phyloP scores from a whole-genome alignment of 2,888 invertebrate genomes.

The Ornithoptera alexandrae region DNA sequence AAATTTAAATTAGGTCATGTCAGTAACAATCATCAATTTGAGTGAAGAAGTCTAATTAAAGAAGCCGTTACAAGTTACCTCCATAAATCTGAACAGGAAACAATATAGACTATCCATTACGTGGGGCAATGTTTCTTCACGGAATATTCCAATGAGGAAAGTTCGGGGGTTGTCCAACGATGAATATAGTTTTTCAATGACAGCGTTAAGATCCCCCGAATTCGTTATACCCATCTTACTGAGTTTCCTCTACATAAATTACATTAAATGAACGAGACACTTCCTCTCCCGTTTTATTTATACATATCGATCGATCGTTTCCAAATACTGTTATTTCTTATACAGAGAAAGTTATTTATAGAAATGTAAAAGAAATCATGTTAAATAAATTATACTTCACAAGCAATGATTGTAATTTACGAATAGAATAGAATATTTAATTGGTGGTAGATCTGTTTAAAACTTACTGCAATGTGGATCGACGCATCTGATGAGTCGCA shows the following conservation, averaged over 20 bases:
- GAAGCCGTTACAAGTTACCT: conserved; percentile 79
- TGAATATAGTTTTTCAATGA: conserved; percentile 76
- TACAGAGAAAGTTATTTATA: neutral
- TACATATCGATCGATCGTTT: neutral
- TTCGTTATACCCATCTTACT: conserved; percentile 49
- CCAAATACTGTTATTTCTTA: neutral
- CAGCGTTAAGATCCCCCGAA: conserved; percentile 54
- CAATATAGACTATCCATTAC: conserved; percentile 77
- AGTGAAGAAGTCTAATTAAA: conserved; percentile 78
- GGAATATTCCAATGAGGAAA: conserved; percentile 74
- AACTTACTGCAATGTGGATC: no score
- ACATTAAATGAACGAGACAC: conserved; percentile 15
- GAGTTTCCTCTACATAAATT: conserved; percentile 26
- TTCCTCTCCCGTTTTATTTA: conserved; percentile 28
- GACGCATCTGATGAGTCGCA: no score
- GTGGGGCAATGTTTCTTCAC: conserved; percentile 65
- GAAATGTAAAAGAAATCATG: neutral
- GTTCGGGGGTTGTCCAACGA: conserved; percentile 57
- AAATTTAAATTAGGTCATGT: conserved; percentile 68
- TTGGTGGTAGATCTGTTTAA: no score
- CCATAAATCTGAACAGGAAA: conserved; percentile 76
- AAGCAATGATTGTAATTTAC: no score
- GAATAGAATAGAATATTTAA: no score
- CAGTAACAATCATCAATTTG: conserved; percentile 77
- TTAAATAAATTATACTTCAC: no score